Evolutionary conservation across 2,113 vertebrate genomes (phyloP).

Genomic region (Daubentonia madagascariensis): DNA sequence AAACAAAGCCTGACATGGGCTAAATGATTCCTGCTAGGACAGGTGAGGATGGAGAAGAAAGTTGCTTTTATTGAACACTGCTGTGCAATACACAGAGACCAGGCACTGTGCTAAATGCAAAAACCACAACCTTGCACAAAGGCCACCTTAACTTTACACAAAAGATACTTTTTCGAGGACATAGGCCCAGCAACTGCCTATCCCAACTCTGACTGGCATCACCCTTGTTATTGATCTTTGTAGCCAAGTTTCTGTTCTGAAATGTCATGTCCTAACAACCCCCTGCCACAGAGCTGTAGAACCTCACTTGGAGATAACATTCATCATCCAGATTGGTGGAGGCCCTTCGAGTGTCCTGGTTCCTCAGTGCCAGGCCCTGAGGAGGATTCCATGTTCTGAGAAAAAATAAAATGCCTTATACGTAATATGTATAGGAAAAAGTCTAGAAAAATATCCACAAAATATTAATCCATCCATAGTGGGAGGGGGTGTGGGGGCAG

Average conservation of each 20-base stretch:
- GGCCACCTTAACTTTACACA: neutral
- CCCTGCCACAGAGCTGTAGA: neutral
- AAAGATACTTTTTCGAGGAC: neutral
- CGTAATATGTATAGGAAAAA: neutral
- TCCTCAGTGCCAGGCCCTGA: neutral
- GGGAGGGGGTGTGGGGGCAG: no score
- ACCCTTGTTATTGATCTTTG: neutral
- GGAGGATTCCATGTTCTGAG: neutral
- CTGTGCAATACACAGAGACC: neutral
- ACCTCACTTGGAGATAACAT: neutral
- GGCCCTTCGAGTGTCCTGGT: neutral
- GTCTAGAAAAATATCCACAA: neutral
- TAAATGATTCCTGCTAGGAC: neutral
- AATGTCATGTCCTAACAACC: neutral
- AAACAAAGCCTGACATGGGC: neutral
- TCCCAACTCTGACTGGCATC: neutral
- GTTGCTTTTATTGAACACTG: accelerated
- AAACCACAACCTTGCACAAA: neutral
- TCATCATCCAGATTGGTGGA: neutral
- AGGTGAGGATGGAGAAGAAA: neutral
- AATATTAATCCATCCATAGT: neutral
- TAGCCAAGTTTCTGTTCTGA: neutral
- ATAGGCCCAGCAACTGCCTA: neutral
- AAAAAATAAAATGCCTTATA: neutral
- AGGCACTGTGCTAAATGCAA: neutral